Conservation (phyloP, 2,797 vertebrate species). For the Mus minutoides region DNA sequence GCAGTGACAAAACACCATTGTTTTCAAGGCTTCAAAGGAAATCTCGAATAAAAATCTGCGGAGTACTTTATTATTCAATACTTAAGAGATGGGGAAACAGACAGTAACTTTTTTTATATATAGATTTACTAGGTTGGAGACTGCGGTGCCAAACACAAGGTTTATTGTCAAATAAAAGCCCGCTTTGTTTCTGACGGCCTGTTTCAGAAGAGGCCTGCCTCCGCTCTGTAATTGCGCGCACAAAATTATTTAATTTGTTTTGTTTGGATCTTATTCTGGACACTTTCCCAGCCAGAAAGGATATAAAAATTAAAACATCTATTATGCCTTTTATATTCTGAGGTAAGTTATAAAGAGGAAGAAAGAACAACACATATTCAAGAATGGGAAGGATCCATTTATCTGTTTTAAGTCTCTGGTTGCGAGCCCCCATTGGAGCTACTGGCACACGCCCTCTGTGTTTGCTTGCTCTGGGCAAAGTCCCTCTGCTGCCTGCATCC, state of each 20-base stretch:
- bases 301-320: constrained; percentile 78
- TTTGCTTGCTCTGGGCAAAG: not conserved
- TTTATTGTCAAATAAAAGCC: constrained; percentile 88
- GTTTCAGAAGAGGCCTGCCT: constrained; percentile 80
- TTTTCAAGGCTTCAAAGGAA: constrained; percentile 77
- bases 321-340: constrained; percentile 79
- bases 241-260: constrained; percentile 86
- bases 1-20: constrained; percentile 65
- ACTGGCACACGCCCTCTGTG: rapidly evolving
- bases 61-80: constrained; percentile 85
- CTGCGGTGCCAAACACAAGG: constrained; percentile 84
- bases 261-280: constrained; percentile 86
- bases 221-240: constrained; percentile 82
- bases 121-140: constrained; percentile 86
- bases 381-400: not conserved
- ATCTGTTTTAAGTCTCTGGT: not conserved
- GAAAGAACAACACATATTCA: constrained; percentile 13
- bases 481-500: not conserved
- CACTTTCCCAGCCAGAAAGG: constrained; percentile 81
- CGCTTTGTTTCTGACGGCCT: constrained; percentile 84
- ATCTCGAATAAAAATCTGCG: constrained; percentile 75
- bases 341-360: constrained; percentile 70
- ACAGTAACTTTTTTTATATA: constrained; percentile 80
- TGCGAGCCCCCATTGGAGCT: not conserved
- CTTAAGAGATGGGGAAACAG: constrained; percentile 77